These are phyloP conservation scores for Crotalus viridis DNA, from an alignment of 2,113 vertebrate species.

Conservation along the genomic window DNA sequence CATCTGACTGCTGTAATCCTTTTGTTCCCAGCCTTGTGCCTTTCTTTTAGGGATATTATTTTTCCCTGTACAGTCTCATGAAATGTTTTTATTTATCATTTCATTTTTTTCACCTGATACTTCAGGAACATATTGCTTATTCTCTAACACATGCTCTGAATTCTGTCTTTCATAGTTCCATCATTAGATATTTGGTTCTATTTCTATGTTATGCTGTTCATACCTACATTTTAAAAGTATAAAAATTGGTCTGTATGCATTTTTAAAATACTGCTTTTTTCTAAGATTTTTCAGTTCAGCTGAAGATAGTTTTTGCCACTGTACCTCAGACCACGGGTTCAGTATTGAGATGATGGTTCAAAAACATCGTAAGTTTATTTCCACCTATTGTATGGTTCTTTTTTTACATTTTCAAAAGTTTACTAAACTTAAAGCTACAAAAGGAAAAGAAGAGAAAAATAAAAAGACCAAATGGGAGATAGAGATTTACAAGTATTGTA, in stretches of 20 bases:
- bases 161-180: neutral
- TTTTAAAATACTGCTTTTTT: neutral
- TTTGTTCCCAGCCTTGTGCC: neutral
- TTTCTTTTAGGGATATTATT: neutral
- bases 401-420: neutral
- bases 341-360: conserved; percentile 72
- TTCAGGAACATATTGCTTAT: neutral
- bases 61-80: neutral
- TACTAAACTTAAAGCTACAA: neutral
- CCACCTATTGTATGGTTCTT: neutral
- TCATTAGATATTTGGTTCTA: neutral
- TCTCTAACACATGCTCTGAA: neutral
- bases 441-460: neutral
- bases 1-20: too few relatives aligned
- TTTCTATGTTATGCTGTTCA: neutral
- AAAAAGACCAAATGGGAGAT: neutral
- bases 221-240: neutral
- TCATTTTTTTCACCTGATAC: neutral
- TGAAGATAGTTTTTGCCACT: conserved; percentile 81
- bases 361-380: conserved; percentile 76
- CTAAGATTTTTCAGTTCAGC: conserved; percentile 77
- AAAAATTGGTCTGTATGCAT: neutral
- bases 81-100: neutral
- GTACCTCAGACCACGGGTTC: conserved; percentile 79
- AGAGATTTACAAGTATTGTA: neutral